Conservation (phyloP, 2,797 vertebrate species). For the Linurgus olivaceus region DNA sequence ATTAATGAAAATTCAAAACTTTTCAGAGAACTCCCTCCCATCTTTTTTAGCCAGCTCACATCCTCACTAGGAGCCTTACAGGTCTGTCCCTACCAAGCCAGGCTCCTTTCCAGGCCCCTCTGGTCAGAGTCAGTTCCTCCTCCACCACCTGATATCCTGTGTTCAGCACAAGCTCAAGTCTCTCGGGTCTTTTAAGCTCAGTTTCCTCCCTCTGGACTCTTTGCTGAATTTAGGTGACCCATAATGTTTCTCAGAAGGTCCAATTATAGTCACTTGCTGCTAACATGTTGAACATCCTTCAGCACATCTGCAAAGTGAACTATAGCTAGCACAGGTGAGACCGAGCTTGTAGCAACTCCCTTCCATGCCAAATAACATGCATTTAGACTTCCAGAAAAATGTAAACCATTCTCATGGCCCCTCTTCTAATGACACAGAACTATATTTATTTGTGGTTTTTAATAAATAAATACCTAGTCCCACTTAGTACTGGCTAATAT, state of each 20-base stretch:
- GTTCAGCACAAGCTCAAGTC: neutral
- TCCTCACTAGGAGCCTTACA: neutral
- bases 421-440: neutral
- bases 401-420: neutral
- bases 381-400: neutral
- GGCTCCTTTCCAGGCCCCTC: neutral
- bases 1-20: conserved; percentile 24
- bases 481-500: neutral
- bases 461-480: neutral
- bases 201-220: conserved; percentile 3
- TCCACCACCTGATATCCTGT: conserved; percentile 21
- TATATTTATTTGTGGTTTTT: neutral
- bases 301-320: conserved; percentile 22
- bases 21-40: neutral
- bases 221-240: conserved; percentile 38
- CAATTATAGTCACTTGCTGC: conserved; percentile 24
- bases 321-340: conserved; percentile 25
- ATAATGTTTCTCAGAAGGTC: conserved; percentile 41
- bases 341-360: neutral
- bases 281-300: neutral
- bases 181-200: conserved; percentile 2
- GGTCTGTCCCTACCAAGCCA: neutral
- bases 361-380: neutral
- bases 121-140: neutral
- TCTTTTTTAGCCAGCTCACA: neutral